Conservation (phyloP, 2,113 vertebrate genomes). For the Cyphomyrus discorhynchus region DNA sequence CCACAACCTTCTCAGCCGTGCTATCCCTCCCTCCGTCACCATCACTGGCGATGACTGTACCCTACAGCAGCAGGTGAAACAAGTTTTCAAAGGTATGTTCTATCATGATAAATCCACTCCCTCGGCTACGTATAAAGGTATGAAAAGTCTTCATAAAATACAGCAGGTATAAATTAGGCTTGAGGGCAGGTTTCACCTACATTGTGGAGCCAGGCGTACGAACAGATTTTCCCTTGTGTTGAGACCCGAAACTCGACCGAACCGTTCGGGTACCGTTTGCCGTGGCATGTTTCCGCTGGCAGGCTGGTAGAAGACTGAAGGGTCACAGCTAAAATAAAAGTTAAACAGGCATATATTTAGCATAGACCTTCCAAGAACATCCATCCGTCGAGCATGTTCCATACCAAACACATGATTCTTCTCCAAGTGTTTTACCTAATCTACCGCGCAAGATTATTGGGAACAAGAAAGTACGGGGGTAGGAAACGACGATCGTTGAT, state of each 20-base stretch:
- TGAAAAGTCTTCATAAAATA: background rate
- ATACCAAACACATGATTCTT: too few relatives aligned
- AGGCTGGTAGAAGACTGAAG: background rate
- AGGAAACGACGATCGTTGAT: too few relatives aligned
- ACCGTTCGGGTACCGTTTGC: background rate
- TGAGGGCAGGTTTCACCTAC: background rate
- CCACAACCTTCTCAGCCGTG: background rate
- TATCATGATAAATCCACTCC: background rate
- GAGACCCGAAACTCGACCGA: background rate
- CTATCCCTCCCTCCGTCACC: accelerated
- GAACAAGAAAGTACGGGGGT: background rate
- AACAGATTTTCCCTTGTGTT: background rate
- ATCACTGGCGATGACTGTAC: background rate
- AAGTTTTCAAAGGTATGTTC: background rate
- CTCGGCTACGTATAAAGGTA: background rate
- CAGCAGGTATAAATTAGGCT: background rate
- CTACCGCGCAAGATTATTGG: background rate
- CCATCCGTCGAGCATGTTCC: background rate
- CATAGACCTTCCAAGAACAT: background rate
- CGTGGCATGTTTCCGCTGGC: background rate
- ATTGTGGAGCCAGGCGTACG: background rate
- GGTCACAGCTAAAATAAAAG: background rate
- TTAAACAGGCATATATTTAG: background rate
- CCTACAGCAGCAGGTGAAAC: background rate
- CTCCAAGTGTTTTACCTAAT: too few relatives aligned